Conservation (phyloP, 2,888 invertebrate species). For the Drosophila rellima region DNA sequence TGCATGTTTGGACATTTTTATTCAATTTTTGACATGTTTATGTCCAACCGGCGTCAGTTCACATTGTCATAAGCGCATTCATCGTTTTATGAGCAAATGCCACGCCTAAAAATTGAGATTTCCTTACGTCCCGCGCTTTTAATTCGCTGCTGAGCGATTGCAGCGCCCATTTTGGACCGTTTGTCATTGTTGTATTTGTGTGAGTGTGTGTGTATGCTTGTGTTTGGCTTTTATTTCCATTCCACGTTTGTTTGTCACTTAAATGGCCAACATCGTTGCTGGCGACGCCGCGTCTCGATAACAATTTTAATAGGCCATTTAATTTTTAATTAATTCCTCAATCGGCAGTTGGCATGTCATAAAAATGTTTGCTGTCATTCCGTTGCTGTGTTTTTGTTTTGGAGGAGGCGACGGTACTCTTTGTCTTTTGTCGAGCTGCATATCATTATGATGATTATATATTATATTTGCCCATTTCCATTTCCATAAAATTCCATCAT, state of each 20-base stretch:
- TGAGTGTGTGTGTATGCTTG: constrained; percentile 5
- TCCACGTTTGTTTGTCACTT: constrained; percentile 65
- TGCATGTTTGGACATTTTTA: constrained; percentile 56
- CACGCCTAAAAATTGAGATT: constrained; percentile 26
- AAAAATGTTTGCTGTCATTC: constrained; percentile 68
- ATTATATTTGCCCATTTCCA: constrained; percentile 16
- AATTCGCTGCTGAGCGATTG: constrained; percentile 47
- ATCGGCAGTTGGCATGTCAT: constrained; percentile 77
- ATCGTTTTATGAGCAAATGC: constrained; percentile 60
- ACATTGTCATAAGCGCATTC: constrained; percentile 62
- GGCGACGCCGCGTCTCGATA: constrained; percentile 72
- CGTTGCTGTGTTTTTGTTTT: constrained; percentile 17
- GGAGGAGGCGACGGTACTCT: background rate
- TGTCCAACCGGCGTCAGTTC: constrained; percentile 63
- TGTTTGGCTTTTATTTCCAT: constrained; percentile 57
- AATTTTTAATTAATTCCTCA: constrained; percentile 80
- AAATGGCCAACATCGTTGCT: constrained; percentile 50
- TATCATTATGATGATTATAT: constrained; percentile 71
- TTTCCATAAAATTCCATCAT: constrained; percentile 23
- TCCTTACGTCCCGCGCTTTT: background rate
- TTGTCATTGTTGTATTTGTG: background rate
- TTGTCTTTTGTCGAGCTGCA: constrained; percentile 49
- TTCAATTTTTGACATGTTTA: constrained; percentile 74
- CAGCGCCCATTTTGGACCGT: constrained; percentile 33
- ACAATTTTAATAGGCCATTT: constrained; percentile 81